phyloP scores from a whole-genome alignment of 2,113 vertebrate genomes.

The Saguinus imperator region DNA sequence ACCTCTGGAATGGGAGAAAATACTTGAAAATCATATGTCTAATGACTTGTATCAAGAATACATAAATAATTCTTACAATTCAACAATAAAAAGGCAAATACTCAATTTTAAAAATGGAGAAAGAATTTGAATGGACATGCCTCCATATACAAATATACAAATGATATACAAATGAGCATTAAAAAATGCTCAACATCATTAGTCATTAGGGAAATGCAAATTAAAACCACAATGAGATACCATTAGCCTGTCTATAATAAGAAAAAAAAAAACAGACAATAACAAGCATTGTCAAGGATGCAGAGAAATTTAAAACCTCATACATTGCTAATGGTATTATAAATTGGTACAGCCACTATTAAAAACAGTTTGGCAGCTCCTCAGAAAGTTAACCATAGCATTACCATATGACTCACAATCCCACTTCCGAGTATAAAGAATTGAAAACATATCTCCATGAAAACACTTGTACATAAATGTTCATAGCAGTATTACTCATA shows the following conservation, averaged over 20 bases:
- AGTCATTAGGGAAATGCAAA: not conserved
- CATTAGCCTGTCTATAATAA: not conserved
- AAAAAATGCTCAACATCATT: not conserved
- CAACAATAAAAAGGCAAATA: constrained; percentile 3
- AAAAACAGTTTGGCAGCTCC: not conserved
- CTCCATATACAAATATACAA: not conserved
- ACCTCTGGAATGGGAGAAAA: not conserved
- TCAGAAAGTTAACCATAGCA: not conserved
- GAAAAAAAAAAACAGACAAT: not conserved
- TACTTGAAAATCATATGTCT: not conserved
- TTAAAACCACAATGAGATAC: not conserved
- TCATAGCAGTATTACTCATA: not conserved
- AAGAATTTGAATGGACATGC: not conserved
- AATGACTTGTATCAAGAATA: not conserved
- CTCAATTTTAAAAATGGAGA: not conserved
- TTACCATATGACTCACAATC: not conserved
- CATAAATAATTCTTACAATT: not conserved
- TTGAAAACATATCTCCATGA: not conserved
- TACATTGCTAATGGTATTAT: not conserved
- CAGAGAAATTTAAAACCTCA: not conserved
- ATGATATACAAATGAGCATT: not conserved
- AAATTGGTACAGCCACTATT: not conserved
- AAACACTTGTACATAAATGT: not conserved
- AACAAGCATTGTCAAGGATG: not conserved
- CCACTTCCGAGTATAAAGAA: constrained; percentile 3